Conservation (phyloP, 2,888 invertebrate genomes). For the Diadegma fenestrale region DNA sequence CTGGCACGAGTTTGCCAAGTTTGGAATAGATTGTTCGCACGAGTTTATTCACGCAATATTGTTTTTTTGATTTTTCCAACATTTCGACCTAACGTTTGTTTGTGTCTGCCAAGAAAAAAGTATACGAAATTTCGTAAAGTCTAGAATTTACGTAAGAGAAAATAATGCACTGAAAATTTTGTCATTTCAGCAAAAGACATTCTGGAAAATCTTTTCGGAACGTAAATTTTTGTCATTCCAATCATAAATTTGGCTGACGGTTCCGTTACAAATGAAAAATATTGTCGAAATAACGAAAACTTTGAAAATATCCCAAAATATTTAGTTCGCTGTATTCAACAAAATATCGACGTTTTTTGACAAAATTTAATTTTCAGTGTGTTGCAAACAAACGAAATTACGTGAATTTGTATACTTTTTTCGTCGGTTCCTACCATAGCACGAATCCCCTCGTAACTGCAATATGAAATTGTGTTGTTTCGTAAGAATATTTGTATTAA, state of each 20-base stretch:
- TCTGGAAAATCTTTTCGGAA: too few relatives aligned
- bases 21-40: constrained; percentile 42
- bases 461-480: not conserved
- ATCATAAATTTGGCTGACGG: too few relatives aligned
- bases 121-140: constrained; percentile 5
- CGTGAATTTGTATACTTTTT: constrained; percentile 12
- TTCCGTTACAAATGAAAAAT: too few relatives aligned
- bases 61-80: not conserved
- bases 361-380: too few relatives aligned
- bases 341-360: too few relatives aligned
- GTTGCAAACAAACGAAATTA: not conserved
- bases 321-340: too few relatives aligned
- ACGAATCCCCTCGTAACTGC: constrained; percentile 4
- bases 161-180: too few relatives aligned
- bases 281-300: too few relatives aligned
- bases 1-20: constrained; percentile 19
- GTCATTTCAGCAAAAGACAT: too few relatives aligned
- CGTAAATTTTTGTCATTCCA: too few relatives aligned
- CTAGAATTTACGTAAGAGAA: not conserved
- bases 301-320: too few relatives aligned
- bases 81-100: constrained; percentile 1
- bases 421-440: not conserved
- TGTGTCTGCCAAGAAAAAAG: not conserved
- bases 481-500: not conserved
- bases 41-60: constrained; percentile 31